Percentiles rank a stretch among this genome's conserved stretches.
Evolutionary conservation across 2,113 vertebrate species (phyloP).

Genomic region (Pelvicachromis taeniatus): DNA sequence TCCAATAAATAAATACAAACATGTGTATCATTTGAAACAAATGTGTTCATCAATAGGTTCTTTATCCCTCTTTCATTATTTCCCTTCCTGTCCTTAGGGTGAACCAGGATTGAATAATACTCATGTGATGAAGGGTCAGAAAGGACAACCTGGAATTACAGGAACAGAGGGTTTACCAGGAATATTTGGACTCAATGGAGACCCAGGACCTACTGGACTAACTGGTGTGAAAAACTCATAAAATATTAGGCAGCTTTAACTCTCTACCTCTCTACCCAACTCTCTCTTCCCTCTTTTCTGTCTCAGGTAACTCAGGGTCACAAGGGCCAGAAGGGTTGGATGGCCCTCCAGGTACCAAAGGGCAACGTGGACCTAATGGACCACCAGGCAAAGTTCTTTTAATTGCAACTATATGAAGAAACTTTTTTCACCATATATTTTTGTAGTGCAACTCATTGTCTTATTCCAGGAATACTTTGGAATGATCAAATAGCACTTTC

Average conservation of each 20-base stretch:
- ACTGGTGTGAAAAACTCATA: constrained; percentile 16
- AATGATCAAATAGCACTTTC: neutral
- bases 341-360: constrained; percentile 49
- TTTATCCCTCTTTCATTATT: neutral
- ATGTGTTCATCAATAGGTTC: neutral
- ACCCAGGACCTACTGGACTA: constrained; percentile 36
- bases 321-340: constrained; percentile 33
- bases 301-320: constrained; percentile 46
- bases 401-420: neutral
- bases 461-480: neutral
- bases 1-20: neutral
- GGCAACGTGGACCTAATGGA: constrained; percentile 29
- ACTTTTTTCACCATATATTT: neutral
- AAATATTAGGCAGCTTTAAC: neutral
- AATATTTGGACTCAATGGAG: constrained; percentile 29
- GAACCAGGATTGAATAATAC: constrained; percentile 4
- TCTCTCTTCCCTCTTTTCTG: neutral
- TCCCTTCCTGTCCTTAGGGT: constrained; percentile 22
- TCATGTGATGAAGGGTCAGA: constrained; percentile 27
- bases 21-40: neutral
- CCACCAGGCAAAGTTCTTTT: constrained; percentile 25
- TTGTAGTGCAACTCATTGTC: neutral
- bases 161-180: constrained; percentile 31
- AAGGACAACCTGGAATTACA: constrained; percentile 38
- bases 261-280: neutral